Percentiles rank a stretch among this genome's conserved stretches.
These are phyloP conservation scores for Xestobium rufovillosum DNA, from an alignment of 2,888 invertebrate genomes.

Conservation along the genomic window DNA sequence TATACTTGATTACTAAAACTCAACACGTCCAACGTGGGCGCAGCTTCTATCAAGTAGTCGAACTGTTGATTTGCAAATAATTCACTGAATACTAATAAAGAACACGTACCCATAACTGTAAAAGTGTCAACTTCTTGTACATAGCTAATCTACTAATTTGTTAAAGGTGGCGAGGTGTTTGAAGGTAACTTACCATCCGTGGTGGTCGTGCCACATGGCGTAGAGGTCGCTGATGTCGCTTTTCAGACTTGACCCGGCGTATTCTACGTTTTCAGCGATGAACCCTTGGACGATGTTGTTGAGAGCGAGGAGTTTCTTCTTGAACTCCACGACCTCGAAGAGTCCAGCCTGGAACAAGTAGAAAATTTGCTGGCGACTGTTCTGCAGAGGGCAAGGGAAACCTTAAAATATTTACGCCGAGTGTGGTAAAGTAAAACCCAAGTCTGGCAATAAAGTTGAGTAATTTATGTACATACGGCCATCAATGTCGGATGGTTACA, in stretches of 20 bases:
- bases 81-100: no score
- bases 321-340: conserved; percentile 49
- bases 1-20: no score
- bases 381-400: no score
- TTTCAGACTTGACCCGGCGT: conserved; percentile 48
- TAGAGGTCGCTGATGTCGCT: conserved; percentile 60
- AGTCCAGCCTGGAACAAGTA: conserved; percentile 45
- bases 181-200: conserved; percentile 52
- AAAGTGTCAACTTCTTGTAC: no score
- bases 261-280: conserved; percentile 44
- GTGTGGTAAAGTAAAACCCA: no score
- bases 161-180: no score
- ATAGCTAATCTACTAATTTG: no score
- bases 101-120: no score
- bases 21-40: no score
- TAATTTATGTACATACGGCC: conserved; percentile 42
- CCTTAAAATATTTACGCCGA: no score
- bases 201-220: conserved; percentile 62
- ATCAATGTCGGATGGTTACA: conserved; percentile 36
- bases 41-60: no score
- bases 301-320: conserved; percentile 50
- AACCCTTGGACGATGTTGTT: conserved; percentile 53
- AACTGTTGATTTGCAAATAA: no score
- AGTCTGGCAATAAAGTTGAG: conserved; percentile 33
- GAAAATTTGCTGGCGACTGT: conserved; percentile 9